These are phyloP conservation scores for Pantherophis guttatus DNA, from an alignment of 2,113 vertebrate genomes.

Conservation along the genomic window DNA sequence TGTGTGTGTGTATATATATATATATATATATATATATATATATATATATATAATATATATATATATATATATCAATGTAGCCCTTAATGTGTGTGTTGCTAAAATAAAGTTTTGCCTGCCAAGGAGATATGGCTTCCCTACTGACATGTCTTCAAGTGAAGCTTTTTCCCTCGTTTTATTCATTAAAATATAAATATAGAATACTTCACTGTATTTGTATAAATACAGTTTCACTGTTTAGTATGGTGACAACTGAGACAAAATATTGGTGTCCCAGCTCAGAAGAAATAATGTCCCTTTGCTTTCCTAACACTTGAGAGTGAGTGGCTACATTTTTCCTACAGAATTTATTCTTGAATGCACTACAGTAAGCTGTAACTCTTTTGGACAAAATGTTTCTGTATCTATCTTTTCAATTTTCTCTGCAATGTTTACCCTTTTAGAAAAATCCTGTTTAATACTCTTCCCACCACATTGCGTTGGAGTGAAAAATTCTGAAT, in stretches of 20 bases:
- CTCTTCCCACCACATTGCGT: background rate
- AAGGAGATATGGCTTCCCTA: background rate
- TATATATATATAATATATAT: no score
- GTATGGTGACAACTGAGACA: background rate
- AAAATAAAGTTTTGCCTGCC: background rate
- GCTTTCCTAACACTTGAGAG: background rate
- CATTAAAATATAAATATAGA: background rate
- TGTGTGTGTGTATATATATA: no score
- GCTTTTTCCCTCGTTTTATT: background rate
- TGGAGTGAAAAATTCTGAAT: conserved; percentile 8
- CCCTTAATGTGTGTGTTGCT: background rate
- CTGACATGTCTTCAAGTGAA: background rate
- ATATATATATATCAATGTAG: background rate
- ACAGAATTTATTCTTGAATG: background rate
- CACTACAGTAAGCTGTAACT: background rate
- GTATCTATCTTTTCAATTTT: background rate
- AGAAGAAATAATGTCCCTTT: background rate
- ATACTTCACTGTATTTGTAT: background rate
- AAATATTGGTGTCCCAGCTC: background rate
- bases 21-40: no score
- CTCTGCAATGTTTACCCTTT: background rate
- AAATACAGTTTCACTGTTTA: background rate
- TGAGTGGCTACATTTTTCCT: background rate
- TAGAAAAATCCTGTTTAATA: conserved; percentile 14
- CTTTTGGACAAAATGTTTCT: background rate